Conservation (phyloP, 1,140 invertebrate species). For the Brachionus asplanchnoidis region DNA sequence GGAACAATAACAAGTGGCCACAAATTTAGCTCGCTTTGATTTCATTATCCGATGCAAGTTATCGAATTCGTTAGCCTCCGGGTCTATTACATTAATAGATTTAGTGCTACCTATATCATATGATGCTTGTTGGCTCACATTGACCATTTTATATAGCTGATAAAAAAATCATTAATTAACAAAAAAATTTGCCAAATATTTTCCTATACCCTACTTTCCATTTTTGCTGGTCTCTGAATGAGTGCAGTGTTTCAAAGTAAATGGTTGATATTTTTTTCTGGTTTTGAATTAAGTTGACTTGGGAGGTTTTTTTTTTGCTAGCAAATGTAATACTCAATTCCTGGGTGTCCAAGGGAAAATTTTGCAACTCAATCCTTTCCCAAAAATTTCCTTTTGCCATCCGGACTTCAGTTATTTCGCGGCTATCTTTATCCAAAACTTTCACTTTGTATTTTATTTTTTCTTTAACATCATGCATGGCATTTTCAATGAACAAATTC, state of each 20-base stretch:
- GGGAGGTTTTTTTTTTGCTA: neutral
- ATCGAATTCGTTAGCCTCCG: neutral
- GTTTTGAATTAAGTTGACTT: conserved; percentile 22
- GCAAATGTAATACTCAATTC: conserved; percentile 30
- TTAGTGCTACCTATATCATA: neutral
- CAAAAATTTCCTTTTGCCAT: conserved; percentile 27
- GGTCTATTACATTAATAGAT: neutral
- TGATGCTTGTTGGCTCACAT: conserved; percentile 10
- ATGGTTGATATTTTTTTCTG: neutral
- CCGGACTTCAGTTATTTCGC: conserved; percentile 4
- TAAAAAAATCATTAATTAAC: neutral
- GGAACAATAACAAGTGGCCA: conserved; percentile 35
- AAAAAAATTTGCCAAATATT: neutral
- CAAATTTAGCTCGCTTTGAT: conserved; percentile 9
- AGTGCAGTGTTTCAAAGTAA: conserved; percentile 24
- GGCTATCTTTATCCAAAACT: neutral
- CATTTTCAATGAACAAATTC: conserved; percentile 37
- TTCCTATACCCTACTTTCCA: neutral
- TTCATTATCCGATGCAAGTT: neutral
- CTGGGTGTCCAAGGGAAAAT: conserved; percentile 37
- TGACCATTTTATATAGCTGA: conserved; percentile 28
- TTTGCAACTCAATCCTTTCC: conserved; percentile 41
- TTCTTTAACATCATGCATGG: conserved; percentile 29
- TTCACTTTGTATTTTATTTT: neutral
- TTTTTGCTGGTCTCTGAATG: conserved; percentile 40